phyloP scores from a whole-genome alignment of 2,888 invertebrate genomes.

The Mactromeris polynyma region DNA sequence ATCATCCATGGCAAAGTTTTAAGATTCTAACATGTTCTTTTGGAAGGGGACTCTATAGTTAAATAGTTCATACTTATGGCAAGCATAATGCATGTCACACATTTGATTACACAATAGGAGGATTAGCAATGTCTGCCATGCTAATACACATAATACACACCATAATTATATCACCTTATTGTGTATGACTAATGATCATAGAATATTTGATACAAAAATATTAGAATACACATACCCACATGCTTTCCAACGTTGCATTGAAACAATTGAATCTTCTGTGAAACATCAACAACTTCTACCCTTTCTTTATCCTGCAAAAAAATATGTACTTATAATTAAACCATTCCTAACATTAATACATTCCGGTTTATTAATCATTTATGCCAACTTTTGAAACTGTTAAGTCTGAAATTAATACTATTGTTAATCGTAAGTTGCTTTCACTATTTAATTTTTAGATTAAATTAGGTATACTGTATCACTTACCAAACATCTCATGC shows the following conservation, averaged over 20 bases:
- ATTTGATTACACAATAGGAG: no score
- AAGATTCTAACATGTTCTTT: no score
- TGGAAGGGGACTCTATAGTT: no score
- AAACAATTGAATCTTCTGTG: constrained; percentile 11
- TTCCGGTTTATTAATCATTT: neutral
- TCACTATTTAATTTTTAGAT: neutral
- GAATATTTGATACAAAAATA: no score
- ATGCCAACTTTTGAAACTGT: neutral
- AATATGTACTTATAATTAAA: neutral
- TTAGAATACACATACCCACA: constrained; percentile 20
- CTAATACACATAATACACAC: no score
- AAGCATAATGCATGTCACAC: no score
- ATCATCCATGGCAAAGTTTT: neutral
- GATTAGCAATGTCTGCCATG: no score
- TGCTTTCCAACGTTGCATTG: constrained; percentile 30
- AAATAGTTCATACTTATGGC: no score
- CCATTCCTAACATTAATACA: neutral
- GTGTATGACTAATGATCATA: no score
- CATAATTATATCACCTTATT: no score
- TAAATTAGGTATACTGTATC: neutral
- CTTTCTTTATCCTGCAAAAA: neutral
- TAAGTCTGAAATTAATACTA: neutral
- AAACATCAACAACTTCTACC: neutral
- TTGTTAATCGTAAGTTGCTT: neutral
- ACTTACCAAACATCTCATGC: neutral